Conservation (phyloP, 2,113 vertebrate genomes). For the Chaetura pelagica region DNA sequence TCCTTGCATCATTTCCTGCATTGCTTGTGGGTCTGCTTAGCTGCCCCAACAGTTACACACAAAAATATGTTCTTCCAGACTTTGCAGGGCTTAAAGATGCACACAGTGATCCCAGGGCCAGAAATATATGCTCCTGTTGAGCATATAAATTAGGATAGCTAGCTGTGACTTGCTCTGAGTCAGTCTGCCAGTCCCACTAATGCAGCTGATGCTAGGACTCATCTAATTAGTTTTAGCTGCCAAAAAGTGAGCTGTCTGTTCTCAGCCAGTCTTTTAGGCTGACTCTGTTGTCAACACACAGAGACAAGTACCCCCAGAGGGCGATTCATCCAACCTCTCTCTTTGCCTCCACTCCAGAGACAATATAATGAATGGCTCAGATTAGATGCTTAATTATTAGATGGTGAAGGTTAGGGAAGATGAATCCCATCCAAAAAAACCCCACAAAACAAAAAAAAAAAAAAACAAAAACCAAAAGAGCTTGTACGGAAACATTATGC, state of each 20-base stretch:
- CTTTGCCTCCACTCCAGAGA: not conserved
- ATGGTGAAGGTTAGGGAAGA: constrained; percentile 41
- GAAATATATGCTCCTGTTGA: not conserved
- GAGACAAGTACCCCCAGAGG: constrained; percentile 49
- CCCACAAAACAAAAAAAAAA: too few species aligned
- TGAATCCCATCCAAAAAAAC: not conserved
- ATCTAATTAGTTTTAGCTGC: constrained; percentile 27
- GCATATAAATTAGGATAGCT: not conserved
- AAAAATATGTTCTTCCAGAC: not conserved
- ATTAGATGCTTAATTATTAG: constrained; percentile 51
- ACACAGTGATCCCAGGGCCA: not conserved
- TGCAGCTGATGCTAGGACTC: constrained; percentile 21
- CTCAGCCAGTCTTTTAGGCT: constrained; percentile 23
- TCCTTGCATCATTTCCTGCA: not conserved
- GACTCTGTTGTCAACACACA: constrained; percentile 40
- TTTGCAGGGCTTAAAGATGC: not conserved
- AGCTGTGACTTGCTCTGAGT: not conserved
- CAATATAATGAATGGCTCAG: constrained; percentile 31
- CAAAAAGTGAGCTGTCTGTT: constrained; percentile 26
- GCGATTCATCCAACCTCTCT: not conserved
- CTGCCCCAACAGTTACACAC: not conserved
- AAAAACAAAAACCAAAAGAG: not conserved
- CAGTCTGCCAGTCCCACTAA: not conserved
- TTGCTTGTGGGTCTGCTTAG: not conserved
- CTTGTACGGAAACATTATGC: not conserved